Base-by-base conservation (phyloP, 2,888 invertebrate genomes). In the Chydorus sphaericus region DNA sequence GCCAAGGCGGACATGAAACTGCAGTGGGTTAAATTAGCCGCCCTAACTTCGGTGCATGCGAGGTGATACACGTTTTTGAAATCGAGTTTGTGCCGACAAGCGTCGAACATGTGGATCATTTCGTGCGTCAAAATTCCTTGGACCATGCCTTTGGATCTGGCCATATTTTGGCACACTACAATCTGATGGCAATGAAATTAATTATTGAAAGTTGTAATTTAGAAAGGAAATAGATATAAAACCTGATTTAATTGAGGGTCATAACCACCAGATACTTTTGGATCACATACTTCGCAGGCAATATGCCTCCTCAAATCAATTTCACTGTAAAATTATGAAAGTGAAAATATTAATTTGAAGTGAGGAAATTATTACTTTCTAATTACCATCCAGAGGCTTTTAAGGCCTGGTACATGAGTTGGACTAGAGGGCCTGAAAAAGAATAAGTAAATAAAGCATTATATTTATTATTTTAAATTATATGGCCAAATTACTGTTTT, bases 91-190 rank as follows among this genome's bases (percentile, higher is more conserved):
- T 91, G 86, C 44, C 82, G 78, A 68, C 96, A 96, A 67, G 81
- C 86, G 69, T 96, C 96, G 66, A 91, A 94, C 88, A 94, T 93
- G 68, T 96, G 96, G 49, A 94, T 83, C 78, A 96, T 79, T 71
- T 96, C 96, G 65, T 96, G 96, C 0, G 84, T 80, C 39, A 96
- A 68, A 1, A 91, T 85, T 23, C 83, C 84, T 67, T 85, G 85
- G 0, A 89, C 79, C 68, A 82, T 75, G 11, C 80, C 79, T 66
- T 81, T 75, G 28, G 73, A 75, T 20, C 70, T 76, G 0, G 83
- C 82, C 56, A 81, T 82, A 70, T 94, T 94, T 67, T 93, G 88
- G 64, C 94, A 96, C 2, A 96, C 77, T 0, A 96, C 84, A 59
- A 96, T 82, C 83, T 85, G 69, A 7, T 10, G 16, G 3, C 4